Percentiles rank a stretch among this genome's conserved stretches.
Conservation (phyloP, 2,888 invertebrate species). For the Melitaea athalia region DNA sequence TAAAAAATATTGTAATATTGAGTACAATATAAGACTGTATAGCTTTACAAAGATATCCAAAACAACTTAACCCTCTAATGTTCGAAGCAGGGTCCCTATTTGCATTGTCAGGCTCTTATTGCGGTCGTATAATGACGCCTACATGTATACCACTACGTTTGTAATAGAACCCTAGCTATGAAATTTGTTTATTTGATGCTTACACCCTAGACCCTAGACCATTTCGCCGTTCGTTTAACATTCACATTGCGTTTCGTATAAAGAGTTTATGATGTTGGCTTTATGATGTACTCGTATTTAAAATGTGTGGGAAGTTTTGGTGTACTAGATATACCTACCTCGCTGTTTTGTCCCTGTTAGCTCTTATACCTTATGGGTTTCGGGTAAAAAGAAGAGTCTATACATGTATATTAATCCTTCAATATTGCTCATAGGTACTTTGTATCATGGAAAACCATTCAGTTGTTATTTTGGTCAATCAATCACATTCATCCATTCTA, state of each 20-base stretch:
- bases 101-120: slow-evolving; percentile 67
- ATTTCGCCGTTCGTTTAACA: slow-evolving; percentile 31
- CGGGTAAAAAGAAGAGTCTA: too few relatives aligned
- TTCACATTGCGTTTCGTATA: slow-evolving; percentile 8
- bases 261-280: slow-evolving; percentile 3
- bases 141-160: slow-evolving; percentile 58
- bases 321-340: background rate
- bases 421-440: too few relatives aligned
- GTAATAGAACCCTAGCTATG: slow-evolving; percentile 33
- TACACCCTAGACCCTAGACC: slow-evolving; percentile 29
- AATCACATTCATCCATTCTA: too few relatives aligned
- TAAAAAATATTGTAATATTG: background rate
- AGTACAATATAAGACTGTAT: slow-evolving; percentile 7
- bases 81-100: slow-evolving; percentile 65
- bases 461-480: too few relatives aligned
- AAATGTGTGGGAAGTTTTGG: slow-evolving; percentile 2
- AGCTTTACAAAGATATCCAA: slow-evolving; percentile 45
- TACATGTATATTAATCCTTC: too few relatives aligned
- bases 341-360: background rate
- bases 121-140: slow-evolving; percentile 68
- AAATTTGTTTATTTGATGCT: slow-evolving; percentile 42
- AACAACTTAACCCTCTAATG: slow-evolving; percentile 53
- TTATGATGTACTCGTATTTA: background rate
- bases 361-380: background rate
- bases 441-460: too few relatives aligned